Evolutionary conservation across 2,888 invertebrate genomes (phyloP), one percentile per base, ranked within the genome.

Genomic region (Caenorhabditis uteleia): DNA sequence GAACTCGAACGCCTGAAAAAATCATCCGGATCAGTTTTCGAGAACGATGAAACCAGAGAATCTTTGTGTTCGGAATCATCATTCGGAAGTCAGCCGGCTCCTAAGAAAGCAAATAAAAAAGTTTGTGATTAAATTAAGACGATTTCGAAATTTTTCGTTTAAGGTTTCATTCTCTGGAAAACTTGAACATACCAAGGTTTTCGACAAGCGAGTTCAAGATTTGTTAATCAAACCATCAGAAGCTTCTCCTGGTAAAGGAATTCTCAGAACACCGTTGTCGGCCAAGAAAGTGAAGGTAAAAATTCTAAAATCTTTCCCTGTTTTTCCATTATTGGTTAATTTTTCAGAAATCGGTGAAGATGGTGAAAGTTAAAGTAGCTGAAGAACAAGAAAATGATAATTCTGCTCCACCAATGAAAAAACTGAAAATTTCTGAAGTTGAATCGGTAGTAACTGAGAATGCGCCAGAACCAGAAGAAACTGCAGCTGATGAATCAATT

Each of bases 81-180:
- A 2, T 75, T 75, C 47, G 75, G 75, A 12, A 75, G 75, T 27
- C 73, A 71, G 27, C 69, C 69, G 31, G 61, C 66, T n/a, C 64
- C 62, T 38, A 68, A 69, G 29, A 64, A 55, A 38, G 40, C 54
- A 40, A 39, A 54, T 12, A 73, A 73, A 43, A 68, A 65, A 45
- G 65, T 69, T 1, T 55, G 34, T 44, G n/a, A 20, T 16, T 48
- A 8, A 12, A 7, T 39, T 18, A 8, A 10, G 16, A 20, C 12
- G n/a, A n/a, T 38, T 18, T 48, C 20, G n/a, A 34, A 38, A 27
- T 29, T 8, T 20, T 20, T 31, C 25, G 26, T 21, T 56, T 38
- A 20, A 68, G 60, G 75, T 75, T 4, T 66, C 73, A 14, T 75
- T 75, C 46, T 61, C 71, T 18, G 60, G 64, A 12, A 56, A 59